Percentiles rank a stretch among this genome's conserved stretches.
These are phyloP conservation scores for Arizona elegans DNA, from an alignment of 2,113 vertebrate genomes.

Conservation along the genomic window DNA sequence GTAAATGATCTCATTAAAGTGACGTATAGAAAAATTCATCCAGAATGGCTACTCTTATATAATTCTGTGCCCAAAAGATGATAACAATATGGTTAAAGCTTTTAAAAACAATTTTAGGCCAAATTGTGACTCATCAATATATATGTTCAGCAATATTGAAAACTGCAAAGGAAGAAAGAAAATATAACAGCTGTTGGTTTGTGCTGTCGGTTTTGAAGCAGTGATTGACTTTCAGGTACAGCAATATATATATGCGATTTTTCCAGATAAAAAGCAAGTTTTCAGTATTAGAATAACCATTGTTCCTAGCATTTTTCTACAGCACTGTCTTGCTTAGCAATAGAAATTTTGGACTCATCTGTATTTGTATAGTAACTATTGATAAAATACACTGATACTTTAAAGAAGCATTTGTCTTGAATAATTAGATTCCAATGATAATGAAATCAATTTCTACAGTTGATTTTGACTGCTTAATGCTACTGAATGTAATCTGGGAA, in stretches of 20 bases:
- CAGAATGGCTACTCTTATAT: background rate
- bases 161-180: background rate
- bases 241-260: background rate
- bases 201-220: background rate
- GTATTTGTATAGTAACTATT: background rate
- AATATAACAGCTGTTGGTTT: background rate
- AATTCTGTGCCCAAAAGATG: background rate
- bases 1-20: background rate
- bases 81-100: background rate
- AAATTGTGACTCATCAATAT: background rate
- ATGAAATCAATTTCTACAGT: background rate
- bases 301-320: background rate
- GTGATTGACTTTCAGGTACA: background rate
- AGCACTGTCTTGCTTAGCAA: background rate
- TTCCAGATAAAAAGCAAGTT: background rate
- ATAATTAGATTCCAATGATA: background rate
- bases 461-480: background rate
- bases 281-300: background rate
- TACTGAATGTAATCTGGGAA: background rate
- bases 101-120: background rate
- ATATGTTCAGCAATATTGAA: background rate
- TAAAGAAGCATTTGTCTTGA: background rate
- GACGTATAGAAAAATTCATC: background rate
- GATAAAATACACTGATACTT: background rate
- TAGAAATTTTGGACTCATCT: background rate